Evolutionary conservation across 2,888 invertebrate species (phyloP).

Genomic region (Caenorhabditis imperialis): DNA sequence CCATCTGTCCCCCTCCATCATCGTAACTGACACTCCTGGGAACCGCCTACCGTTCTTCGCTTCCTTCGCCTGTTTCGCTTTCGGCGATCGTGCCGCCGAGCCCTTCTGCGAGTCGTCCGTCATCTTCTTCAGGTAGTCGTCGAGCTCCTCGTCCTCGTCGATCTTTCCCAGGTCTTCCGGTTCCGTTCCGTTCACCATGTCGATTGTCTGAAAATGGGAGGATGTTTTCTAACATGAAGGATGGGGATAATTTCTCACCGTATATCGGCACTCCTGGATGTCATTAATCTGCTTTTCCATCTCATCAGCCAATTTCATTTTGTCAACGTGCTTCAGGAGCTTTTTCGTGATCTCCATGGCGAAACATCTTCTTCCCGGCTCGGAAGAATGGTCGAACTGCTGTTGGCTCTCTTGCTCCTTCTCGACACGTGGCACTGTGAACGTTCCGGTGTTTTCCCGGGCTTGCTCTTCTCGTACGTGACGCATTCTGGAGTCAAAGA

Average conservation of each 20-base stretch:
- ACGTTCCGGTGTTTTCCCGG: conserved; percentile 56
- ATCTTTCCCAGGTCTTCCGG: conserved; percentile 43
- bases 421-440: conserved; percentile 63
- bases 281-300: conserved; percentile 68
- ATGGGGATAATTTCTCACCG: too few relatives aligned
- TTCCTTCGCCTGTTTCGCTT: conserved; percentile 2
- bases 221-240: too few relatives aligned
- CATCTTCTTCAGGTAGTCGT: conserved; percentile 56
- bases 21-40: too few relatives aligned
- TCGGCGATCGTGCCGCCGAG: conserved; percentile 37
- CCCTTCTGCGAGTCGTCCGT: conserved; percentile 52
- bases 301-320: conserved; percentile 61
- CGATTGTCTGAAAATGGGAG: conserved; percentile 59
- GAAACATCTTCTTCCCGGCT: conserved; percentile 60
- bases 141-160: conserved; percentile 67
- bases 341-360: conserved; percentile 59
- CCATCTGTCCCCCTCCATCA: too few relatives aligned
- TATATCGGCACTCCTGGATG: conserved; percentile 61
- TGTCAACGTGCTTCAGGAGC: conserved; percentile 54
- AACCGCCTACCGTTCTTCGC: conserved; percentile 25
- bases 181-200: conserved; percentile 63
- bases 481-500: conserved; percentile 42
- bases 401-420: conserved; percentile 31
- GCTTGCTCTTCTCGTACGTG: conserved; percentile 64
- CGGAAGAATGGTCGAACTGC: conserved; percentile 66